Evolutionary conservation across 2,888 invertebrate species (phyloP).

Genomic region (Apotomis capreana): DNA sequence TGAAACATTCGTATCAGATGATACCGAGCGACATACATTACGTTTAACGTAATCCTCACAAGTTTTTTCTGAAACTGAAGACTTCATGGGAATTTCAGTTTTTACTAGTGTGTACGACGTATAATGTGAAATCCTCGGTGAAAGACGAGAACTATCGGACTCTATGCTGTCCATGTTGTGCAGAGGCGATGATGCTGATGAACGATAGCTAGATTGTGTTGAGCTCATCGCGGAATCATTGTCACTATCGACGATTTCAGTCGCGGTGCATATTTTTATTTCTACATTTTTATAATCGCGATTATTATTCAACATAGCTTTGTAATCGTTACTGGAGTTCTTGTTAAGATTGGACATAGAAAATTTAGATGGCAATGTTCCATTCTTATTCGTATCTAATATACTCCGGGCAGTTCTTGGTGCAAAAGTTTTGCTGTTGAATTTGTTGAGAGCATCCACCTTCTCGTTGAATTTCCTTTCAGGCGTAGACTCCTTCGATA

Average conservation of each 20-base stretch:
- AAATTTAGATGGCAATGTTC: constrained; percentile 54
- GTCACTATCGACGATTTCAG: constrained; percentile 88
- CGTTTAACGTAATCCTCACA: constrained; percentile 80
- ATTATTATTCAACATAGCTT: constrained; percentile 61
- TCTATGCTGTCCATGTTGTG: constrained; percentile 85
- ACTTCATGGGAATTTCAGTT: constrained; percentile 70
- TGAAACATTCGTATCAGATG: constrained; percentile 89
- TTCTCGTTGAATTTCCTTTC: constrained; percentile 70
- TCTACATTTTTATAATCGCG: constrained; percentile 75
- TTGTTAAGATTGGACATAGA: constrained; percentile 51
- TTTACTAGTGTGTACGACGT: constrained; percentile 73
- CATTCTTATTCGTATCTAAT: constrained; percentile 57
- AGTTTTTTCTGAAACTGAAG: constrained; percentile 63
- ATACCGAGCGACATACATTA: constrained; percentile 86
- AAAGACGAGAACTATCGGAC: constrained; percentile 80
- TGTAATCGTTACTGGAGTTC: constrained; percentile 62
- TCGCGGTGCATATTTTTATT: constrained; percentile 75
- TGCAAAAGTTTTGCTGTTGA: constrained; percentile 56
- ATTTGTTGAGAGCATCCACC: constrained; percentile 61
- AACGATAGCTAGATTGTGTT: constrained; percentile 90
- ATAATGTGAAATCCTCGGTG: constrained; percentile 74
- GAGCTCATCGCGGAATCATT: constrained; percentile 95
- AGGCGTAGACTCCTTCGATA: constrained; percentile 79
- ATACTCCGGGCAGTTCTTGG: constrained; percentile 59
- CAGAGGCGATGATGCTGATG: constrained; percentile 90